Evolutionary conservation across 2,113 vertebrate species (phyloP).

Genomic region (Motacilla alba): DNA sequence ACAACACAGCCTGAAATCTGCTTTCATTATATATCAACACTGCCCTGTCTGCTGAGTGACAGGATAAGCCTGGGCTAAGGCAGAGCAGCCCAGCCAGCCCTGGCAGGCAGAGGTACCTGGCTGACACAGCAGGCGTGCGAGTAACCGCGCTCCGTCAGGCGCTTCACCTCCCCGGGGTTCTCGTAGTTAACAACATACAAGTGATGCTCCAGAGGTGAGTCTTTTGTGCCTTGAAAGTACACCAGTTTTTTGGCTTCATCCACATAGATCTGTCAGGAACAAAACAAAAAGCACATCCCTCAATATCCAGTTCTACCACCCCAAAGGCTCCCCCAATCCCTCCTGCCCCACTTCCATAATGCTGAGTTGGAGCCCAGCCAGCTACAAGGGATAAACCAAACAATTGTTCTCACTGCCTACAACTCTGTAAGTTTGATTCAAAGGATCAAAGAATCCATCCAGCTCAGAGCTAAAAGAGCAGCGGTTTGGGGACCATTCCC

Average conservation of each 20-base stretch:
- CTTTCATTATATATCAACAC: not conserved
- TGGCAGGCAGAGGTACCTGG: constrained; percentile 60
- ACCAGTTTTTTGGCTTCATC: constrained; percentile 79
- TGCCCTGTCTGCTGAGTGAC: not conserved
- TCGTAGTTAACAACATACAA: constrained; percentile 77
- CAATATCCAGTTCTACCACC: not conserved
- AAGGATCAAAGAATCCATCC: not conserved
- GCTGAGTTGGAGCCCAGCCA: not conserved
- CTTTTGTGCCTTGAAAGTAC: constrained; percentile 83
- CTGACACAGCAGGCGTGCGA: constrained; percentile 81
- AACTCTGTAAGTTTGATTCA: not conserved
- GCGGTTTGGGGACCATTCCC: not conserved
- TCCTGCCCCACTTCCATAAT: not conserved
- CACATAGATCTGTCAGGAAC: constrained; percentile 75
- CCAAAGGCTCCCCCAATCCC: not conserved
- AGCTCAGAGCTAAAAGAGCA: not conserved
- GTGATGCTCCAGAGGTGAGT: constrained; percentile 81
- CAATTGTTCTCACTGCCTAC: not conserved
- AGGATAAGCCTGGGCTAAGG: not conserved
- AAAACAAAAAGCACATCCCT: not conserved
- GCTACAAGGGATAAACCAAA: not conserved
- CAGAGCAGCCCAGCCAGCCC: not conserved
- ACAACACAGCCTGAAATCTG: not conserved
- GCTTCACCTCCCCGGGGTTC: constrained; percentile 73
- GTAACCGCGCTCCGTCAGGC: constrained; percentile 77